Conservation (phyloP, 2,797 vertebrate species). For the Chaetophractus vellerosus region DNA sequence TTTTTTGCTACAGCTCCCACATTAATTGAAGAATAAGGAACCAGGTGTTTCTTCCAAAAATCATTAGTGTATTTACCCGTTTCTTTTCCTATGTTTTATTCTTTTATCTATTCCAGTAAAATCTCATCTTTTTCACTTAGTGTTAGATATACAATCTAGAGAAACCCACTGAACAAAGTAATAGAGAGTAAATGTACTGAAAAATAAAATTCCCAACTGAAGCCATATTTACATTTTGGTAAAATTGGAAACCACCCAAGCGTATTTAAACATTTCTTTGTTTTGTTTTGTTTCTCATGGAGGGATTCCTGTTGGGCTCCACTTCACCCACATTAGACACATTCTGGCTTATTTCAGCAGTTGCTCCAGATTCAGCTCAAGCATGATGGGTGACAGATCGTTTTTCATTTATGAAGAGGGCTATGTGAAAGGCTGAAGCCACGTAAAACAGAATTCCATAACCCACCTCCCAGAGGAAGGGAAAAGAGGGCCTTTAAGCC, state of each 20-base stretch:
- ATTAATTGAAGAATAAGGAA: neutral
- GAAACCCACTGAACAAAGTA: conserved; percentile 79
- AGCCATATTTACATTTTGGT: conserved; percentile 79
- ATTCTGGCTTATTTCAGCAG: conserved; percentile 58
- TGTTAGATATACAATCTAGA: conserved; percentile 68
- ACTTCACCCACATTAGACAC: neutral
- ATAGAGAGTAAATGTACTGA: conserved; percentile 83
- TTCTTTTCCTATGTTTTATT: conserved; percentile 34
- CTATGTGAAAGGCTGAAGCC: conserved; percentile 23
- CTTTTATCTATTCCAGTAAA: conserved; percentile 66
- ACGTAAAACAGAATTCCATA: conserved; percentile 45
- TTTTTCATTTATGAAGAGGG: conserved; percentile 53
- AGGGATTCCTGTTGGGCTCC: conserved; percentile 40
- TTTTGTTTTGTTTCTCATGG: conserved; percentile 68
- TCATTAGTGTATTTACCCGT: neutral
- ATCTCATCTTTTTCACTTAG: conserved; percentile 43
- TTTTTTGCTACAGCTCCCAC: neutral
- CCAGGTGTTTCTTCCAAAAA: neutral
- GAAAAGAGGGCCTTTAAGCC: neutral
- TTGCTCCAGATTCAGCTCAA: conserved; percentile 34
- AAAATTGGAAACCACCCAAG: conserved; percentile 76
- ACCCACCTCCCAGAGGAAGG: neutral
- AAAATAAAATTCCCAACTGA: conserved; percentile 79
- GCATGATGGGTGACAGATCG: neutral
- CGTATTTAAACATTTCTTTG: conserved; percentile 52